Percentiles rank a stretch among this genome's conserved stretches.
These are phyloP conservation scores for Crax fasciolata DNA, from an alignment of 2,797 vertebrate genomes.

Conservation along the genomic window DNA sequence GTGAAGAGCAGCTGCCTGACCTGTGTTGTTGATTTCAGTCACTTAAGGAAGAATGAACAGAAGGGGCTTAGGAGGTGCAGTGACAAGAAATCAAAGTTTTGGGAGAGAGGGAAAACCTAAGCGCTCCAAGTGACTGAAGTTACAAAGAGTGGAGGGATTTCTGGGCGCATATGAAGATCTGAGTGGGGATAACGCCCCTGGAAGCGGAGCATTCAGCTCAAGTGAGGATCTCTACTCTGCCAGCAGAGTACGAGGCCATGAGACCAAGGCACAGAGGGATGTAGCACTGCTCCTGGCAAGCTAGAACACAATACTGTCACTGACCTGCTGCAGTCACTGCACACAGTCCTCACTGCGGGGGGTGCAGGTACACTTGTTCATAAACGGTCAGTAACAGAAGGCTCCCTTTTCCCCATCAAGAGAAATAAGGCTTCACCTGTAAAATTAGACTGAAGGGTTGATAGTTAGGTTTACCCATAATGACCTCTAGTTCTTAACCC, in stretches of 20 bases:
- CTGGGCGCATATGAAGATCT: not conserved
- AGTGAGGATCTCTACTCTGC: not conserved
- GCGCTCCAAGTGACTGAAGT: not conserved
- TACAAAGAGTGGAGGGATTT: not conserved
- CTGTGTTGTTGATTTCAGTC: not conserved
- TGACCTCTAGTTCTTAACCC: not conserved
- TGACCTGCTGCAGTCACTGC: not conserved
- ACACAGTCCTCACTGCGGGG: not conserved
- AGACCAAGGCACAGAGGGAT: not conserved
- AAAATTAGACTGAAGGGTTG: not conserved
- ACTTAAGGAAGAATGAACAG: not conserved
- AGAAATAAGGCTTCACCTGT: not conserved
- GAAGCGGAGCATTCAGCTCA: not conserved
- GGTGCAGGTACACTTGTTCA: not conserved
- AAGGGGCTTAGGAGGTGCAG: not conserved
- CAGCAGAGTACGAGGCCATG: not conserved
- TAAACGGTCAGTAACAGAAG: not conserved
- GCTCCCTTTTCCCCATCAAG: not conserved
- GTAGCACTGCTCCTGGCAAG: not conserved
- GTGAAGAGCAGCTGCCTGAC: not conserved
- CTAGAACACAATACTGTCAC: not conserved
- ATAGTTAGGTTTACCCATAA: not conserved
- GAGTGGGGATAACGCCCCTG: not conserved
- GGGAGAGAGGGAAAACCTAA: not conserved
- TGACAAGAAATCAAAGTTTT: not conserved